Conservation (phyloP, 2,888 invertebrate genomes). For the Bembecia ichneumoniformis region DNA sequence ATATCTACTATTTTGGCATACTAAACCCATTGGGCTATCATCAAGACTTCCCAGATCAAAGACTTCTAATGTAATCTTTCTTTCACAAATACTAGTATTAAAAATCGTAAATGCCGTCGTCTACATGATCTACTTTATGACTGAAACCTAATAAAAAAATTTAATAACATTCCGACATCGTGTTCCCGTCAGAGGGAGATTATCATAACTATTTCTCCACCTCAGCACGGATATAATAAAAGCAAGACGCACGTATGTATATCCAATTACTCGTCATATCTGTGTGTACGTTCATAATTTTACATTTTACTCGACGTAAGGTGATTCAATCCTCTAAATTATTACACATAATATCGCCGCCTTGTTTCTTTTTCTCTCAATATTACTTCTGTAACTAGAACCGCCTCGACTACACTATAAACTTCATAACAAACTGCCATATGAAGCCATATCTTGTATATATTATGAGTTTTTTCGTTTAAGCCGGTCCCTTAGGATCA, state of each 20-base stretch:
- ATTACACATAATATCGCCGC: conserved; percentile 47
- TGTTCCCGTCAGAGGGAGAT: conserved; percentile 38
- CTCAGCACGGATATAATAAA: conserved; percentile 34
- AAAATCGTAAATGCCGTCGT: conserved; percentile 24
- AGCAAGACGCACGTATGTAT: conserved; percentile 34
- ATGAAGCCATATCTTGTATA: conserved; percentile 65
- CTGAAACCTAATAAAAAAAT: conserved; percentile 53
- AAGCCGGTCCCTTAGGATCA: conserved; percentile 32
- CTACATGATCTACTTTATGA: conserved; percentile 51
- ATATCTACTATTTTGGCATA: too few relatives aligned
- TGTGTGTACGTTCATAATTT: conserved; percentile 41
- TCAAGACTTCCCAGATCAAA: too few relatives aligned
- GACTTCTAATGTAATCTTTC: not conserved
- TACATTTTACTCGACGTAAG: conserved; percentile 12
- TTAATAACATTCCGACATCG: conserved; percentile 40
- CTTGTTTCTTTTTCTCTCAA: conserved; percentile 34
- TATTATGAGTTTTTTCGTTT: conserved; percentile 70
- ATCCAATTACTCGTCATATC: conserved; percentile 45
- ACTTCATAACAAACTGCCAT: conserved; percentile 70
- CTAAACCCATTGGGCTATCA: too few relatives aligned
- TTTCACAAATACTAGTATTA: conserved; percentile 35
- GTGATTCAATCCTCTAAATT: conserved; percentile 50
- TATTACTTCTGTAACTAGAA: conserved; percentile 58
- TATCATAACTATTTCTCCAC: conserved; percentile 40
- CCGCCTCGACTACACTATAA: conserved; percentile 59